phyloP scores from a whole-genome alignment of 2,888 invertebrate species.

The Apodemia hepburni region DNA sequence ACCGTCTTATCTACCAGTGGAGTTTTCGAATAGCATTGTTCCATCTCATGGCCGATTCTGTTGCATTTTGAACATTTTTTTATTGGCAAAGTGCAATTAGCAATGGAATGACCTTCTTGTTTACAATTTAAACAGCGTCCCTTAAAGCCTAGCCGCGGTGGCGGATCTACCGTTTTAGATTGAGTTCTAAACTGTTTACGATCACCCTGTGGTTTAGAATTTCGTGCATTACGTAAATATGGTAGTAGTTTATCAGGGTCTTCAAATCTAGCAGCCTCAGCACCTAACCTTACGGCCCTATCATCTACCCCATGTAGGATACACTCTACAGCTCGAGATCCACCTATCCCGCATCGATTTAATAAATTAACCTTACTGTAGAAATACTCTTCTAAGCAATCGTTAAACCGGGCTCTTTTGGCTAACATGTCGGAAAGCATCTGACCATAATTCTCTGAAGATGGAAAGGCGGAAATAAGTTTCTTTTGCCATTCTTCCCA shows the following conservation, averaged over 20 bases:
- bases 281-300: slow-evolving; percentile 18
- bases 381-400: slow-evolving; percentile 31
- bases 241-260: slow-evolving; percentile 21
- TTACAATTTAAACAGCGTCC: background rate
- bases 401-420: slow-evolving; percentile 23
- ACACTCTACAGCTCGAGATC: slow-evolving; percentile 21
- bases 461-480: slow-evolving; percentile 31
- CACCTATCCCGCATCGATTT: slow-evolving; percentile 21
- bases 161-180: background rate
- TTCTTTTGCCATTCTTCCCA: slow-evolving; percentile 34
- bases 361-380: slow-evolving; percentile 32
- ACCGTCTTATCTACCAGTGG: too few species aligned
- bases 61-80: too few species aligned
- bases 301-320: slow-evolving; percentile 22
- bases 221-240: slow-evolving; percentile 17
- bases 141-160: background rate
- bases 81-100: background rate
- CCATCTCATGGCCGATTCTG: too few species aligned
- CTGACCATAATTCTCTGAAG: slow-evolving; percentile 29
- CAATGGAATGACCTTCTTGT: background rate
- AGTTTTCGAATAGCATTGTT: too few species aligned
- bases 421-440: slow-evolving; percentile 33
- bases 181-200: background rate
- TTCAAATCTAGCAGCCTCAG: slow-evolving; percentile 23
- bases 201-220: background rate